Conservation (phyloP, 2,888 invertebrate genomes). For the Drosophila borborema region DNA sequence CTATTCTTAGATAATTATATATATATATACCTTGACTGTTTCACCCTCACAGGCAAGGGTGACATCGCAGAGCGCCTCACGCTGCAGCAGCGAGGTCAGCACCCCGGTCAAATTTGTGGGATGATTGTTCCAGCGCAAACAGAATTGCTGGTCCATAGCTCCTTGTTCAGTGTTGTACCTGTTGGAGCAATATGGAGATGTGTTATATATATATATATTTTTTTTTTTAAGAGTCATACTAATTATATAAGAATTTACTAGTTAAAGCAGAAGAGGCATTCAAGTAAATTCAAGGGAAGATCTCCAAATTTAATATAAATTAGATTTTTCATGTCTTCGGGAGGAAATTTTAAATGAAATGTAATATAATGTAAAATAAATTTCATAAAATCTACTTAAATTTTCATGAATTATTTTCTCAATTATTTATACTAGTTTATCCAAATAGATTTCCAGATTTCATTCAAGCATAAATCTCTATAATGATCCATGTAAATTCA, state of each 20-base stretch:
- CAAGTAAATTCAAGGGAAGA: too few relatives aligned
- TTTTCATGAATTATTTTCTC: not conserved
- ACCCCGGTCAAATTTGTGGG: constrained; percentile 96
- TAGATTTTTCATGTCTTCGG: not conserved
- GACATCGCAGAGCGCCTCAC: constrained; percentile 96
- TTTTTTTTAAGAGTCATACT: not conserved
- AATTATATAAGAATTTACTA: not conserved
- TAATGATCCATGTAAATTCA: not conserved
- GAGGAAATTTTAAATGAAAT: too few relatives aligned
- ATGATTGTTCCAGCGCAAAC: constrained; percentile 98
- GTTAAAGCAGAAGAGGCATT: not conserved
- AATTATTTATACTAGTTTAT: too few relatives aligned
- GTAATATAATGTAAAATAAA: not conserved
- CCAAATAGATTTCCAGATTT: too few relatives aligned
- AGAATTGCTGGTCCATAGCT: constrained; percentile 92
- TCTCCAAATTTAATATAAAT: not conserved
- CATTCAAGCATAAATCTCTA: too few relatives aligned
- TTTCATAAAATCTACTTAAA: not conserved
- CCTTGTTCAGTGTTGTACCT: constrained; percentile 86
- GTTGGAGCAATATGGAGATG: not conserved
- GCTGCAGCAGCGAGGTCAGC: constrained; percentile 93
- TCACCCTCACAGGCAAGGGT: constrained; percentile 96
- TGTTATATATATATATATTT: not conserved
- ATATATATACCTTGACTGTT: constrained; percentile 89
- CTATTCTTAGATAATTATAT: not conserved